phyloP scores from a whole-genome alignment of 2,113 vertebrate species.

The Cyanistes caeruleus region DNA sequence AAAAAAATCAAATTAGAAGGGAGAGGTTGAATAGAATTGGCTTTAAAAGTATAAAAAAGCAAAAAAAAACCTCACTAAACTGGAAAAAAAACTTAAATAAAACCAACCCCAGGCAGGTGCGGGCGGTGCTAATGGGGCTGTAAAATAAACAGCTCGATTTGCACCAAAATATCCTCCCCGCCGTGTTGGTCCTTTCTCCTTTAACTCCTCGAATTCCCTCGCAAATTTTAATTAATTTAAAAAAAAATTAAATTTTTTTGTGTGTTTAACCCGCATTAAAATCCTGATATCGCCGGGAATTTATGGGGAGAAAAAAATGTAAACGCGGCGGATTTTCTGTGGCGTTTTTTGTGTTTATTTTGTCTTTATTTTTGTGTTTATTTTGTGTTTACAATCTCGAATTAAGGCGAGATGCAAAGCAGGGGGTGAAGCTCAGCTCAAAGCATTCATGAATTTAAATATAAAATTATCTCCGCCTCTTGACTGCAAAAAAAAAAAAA shows the following conservation, averaged over 20 bases:
- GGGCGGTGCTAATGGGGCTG: neutral
- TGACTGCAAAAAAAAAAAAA: neutral
- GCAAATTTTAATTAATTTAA: neutral
- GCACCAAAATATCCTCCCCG: neutral
- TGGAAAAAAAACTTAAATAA: neutral
- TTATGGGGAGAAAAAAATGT: neutral
- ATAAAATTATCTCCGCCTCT: neutral
- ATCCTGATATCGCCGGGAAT: neutral
- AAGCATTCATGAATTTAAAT: neutral
- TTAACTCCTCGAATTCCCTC: neutral
- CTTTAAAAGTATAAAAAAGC: neutral
- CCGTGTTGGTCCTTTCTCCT: neutral
- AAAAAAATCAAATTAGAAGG: neutral
- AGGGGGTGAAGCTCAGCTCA: neutral
- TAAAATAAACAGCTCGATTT: slow-evolving; percentile 15
- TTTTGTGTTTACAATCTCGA: neutral
- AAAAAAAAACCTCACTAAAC: too few species aligned
- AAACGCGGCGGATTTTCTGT: neutral
- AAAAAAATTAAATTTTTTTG: neutral
- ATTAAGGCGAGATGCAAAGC: neutral
- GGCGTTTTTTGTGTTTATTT: neutral
- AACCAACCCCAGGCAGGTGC: neutral
- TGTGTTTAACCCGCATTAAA: neutral
- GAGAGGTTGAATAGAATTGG: neutral
- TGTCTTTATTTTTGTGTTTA: neutral